Conservation (phyloP, 37 sponge, comb jelly and placozoan species). For the Cliona cf. orientalis region DNA sequence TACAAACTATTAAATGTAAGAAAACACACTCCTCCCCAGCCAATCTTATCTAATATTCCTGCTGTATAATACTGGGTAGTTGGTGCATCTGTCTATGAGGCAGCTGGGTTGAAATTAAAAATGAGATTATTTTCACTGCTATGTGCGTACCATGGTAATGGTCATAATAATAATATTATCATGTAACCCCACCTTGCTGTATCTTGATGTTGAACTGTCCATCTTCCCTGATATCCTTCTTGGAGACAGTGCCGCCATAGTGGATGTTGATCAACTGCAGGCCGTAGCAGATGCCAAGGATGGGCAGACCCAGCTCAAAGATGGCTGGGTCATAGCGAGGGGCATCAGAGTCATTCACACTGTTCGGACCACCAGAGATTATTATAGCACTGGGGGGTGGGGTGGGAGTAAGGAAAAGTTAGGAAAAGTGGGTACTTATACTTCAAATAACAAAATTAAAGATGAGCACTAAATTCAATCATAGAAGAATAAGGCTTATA, state of each 20-base stretch:
- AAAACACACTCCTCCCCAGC: too few species aligned
- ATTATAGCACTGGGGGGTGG: constrained; percentile 76
- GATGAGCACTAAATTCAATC: too few species aligned
- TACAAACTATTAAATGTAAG: too few species aligned
- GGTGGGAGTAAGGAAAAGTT: too few species aligned
- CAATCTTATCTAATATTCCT: too few species aligned
- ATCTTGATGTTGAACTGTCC: constrained; percentile 64
- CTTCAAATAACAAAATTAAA: neutral
- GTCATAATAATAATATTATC: neutral
- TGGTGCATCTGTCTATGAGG: too few species aligned
- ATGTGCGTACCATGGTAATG: neutral
- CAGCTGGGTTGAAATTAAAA: too few species aligned
- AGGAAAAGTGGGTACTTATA: too few species aligned
- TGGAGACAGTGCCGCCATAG: constrained; percentile 78
- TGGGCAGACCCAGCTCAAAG: constrained; percentile 69
- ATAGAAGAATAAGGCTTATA: neutral
- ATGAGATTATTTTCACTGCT: too few species aligned
- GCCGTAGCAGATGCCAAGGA: constrained; percentile 95
- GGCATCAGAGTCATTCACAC: constrained; percentile 60
- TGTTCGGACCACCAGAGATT: constrained; percentile 83
- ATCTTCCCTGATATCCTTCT: constrained; percentile 67
- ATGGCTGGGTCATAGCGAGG: constrained; percentile 54
- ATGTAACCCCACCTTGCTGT: neutral
- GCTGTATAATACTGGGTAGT: too few species aligned
- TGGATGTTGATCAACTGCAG: constrained; percentile 76